Evolutionary conservation across 2,797 vertebrate genomes (phyloP).

Genomic region (Sebastes trivittatus): DNA sequence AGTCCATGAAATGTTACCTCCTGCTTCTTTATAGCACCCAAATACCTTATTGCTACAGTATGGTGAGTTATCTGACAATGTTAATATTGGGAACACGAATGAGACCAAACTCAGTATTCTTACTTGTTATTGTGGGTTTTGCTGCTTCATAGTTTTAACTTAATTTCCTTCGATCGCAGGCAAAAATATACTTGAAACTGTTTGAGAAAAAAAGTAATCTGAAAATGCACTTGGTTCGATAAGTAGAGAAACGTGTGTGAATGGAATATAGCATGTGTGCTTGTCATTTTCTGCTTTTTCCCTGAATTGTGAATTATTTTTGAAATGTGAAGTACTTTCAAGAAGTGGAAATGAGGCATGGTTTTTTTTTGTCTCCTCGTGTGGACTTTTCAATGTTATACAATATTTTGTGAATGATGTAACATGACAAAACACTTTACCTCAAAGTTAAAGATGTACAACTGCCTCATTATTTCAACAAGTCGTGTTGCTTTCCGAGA

Average conservation of each 20-base stretch:
- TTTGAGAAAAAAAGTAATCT: conserved; percentile 70
- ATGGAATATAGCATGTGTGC: conserved; percentile 84
- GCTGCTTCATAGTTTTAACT: conserved; percentile 80
- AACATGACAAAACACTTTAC: conserved; percentile 86
- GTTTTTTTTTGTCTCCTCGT: conserved; percentile 72
- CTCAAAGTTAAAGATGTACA: conserved; percentile 86
- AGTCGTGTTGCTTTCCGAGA: conserved; percentile 81
- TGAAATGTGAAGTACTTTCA: conserved; percentile 81
- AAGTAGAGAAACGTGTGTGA: conserved; percentile 75
- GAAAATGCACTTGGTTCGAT: conserved; percentile 82
- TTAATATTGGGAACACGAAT: conserved; percentile 76
- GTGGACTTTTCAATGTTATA: conserved; percentile 82
- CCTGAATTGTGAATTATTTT: conserved; percentile 82
- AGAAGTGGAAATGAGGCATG: conserved; percentile 78
- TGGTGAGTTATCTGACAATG: conserved; percentile 77
- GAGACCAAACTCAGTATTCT: conserved; percentile 87
- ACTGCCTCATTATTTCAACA: conserved; percentile 86
- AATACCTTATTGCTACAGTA: conserved; percentile 83
- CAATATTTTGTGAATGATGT: conserved; percentile 84
- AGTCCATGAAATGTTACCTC: conserved; percentile 84
- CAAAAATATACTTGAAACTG: conserved; percentile 82
- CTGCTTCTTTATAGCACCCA: conserved; percentile 82
- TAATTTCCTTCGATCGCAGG: conserved; percentile 70
- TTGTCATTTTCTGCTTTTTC: conserved; percentile 78
- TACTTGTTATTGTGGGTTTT: conserved; percentile 80